phyloP scores from a whole-genome alignment of 1,140 invertebrate genomes.

The Polypedilum pembai region DNA sequence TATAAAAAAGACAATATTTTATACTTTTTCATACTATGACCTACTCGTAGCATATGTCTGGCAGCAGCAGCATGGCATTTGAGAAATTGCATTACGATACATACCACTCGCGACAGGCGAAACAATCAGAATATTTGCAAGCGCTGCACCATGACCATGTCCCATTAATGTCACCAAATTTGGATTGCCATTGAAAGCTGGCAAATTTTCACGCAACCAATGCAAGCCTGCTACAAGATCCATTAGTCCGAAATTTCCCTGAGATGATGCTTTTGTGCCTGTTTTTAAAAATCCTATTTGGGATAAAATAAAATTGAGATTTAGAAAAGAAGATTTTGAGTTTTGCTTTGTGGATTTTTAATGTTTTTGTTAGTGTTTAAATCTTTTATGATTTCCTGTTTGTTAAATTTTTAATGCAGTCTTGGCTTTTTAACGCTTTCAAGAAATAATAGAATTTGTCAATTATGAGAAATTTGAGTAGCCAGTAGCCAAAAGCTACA shows the following conservation, averaged over 20 bases:
- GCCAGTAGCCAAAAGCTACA: too few species aligned
- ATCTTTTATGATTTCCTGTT: too few species aligned
- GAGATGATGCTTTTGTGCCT: conserved; percentile 70
- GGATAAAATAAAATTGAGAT: too few species aligned
- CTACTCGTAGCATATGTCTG: background rate
- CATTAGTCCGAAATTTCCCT: conserved; percentile 92
- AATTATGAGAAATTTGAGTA: too few species aligned
- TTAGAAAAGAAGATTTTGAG: too few species aligned
- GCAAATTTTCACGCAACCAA: conserved; percentile 86
- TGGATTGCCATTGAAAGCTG: conserved; percentile 82
- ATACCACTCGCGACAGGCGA: conserved; percentile 87
- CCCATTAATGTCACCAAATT: conserved; percentile 84
- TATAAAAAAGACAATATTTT: background rate
- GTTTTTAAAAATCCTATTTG: conserved; percentile 76
- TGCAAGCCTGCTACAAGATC: conserved; percentile 88
- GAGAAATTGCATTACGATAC: conserved; percentile 30
- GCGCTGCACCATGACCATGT: conserved; percentile 79
- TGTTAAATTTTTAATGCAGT: too few species aligned
- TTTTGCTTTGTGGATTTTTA: too few species aligned
- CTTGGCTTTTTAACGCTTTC: too few species aligned
- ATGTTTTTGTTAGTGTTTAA: too few species aligned
- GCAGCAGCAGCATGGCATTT: background rate
- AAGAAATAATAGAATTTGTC: too few species aligned
- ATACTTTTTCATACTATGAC: background rate
- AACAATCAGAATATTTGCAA: conserved; percentile 88